phyloP scores from a whole-genome alignment of 2,888 invertebrate genomes.

The Adelognathus sp. region DNA sequence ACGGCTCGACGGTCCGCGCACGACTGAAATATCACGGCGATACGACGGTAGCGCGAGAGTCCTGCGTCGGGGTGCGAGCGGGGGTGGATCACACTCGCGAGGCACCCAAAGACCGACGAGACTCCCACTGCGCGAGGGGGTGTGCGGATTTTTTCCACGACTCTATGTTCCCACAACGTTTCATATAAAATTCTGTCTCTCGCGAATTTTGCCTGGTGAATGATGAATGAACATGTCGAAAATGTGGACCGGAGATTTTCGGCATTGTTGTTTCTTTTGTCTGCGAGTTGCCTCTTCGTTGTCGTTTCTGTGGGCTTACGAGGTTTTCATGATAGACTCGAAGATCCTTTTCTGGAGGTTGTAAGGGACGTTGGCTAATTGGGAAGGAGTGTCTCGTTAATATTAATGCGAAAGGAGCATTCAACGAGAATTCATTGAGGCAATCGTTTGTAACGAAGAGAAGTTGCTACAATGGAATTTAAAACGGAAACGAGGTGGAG shows the following conservation, averaged over 20 bases:
- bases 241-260: too few relatives aligned
- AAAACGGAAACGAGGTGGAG: too few relatives aligned
- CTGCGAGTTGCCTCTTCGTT: too few relatives aligned
- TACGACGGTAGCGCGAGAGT: constrained; percentile 31
- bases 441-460: neutral
- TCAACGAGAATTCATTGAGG: neutral
- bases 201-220: neutral
- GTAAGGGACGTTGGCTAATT: neutral
- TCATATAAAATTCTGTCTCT: neutral
- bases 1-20: constrained; percentile 67
- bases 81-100: constrained; percentile 35
- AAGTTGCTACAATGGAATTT: neutral
- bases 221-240: too few relatives aligned
- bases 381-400: neutral
- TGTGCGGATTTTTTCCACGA: constrained; percentile 25
- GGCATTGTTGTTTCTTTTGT: too few relatives aligned
- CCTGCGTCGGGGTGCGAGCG: constrained; percentile 17
- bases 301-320: neutral
- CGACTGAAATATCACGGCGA: constrained; percentile 63
- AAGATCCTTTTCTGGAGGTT: neutral
- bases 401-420: neutral
- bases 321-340: neutral
- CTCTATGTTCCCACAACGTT: neutral
- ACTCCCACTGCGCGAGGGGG: constrained; percentile 9
- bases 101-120: neutral